Evolutionary conservation across 2,888 invertebrate genomes (phyloP), one percentile per base, ranked within the genome.

Genomic region (Oscheius sp.): DNA sequence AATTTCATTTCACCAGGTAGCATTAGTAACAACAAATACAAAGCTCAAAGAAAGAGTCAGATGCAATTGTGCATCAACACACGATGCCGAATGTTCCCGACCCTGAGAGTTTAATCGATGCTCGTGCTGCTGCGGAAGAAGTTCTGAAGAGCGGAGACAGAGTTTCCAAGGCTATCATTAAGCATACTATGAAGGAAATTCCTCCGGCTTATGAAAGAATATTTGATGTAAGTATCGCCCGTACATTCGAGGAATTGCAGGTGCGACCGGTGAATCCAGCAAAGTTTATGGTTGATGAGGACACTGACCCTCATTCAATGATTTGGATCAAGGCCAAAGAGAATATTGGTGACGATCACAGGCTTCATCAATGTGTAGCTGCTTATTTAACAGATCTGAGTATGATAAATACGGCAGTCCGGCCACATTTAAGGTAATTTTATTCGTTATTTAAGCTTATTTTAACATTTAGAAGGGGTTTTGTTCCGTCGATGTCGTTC

Each of bases 401-500:
- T 12, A 71, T 76, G 71, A 50, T 75, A 6, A 68, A 67, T 33
- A 79, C 74, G 0, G 79, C 81, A 1, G 71, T 79, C 26, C 62
- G 79, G 17, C 81, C 81, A 1, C 82, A 82, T 57, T 56, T 75
- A 30, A 73, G 62, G 69, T 66, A 28, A 22, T 26, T 30, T 62
- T 45, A n/a, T n/a, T n/a, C n/a, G n/a, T n/a, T n/a, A n/a, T n/a
- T n/a, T n/a, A n/a, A n/a, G n/a, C n/a, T n/a, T 20, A 32, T 20
- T 47, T 12, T 47, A 33, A 17, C 36, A 22, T 71, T 36, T 49
- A 66, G 78, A 38, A 72, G 74, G 14, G 80, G 80, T 8, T 78
- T 79, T 47, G 70, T 68, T 4, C 81, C 82, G 0, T 74, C 75
- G 2, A 82, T 82, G 82, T 67, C 79, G 12, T 73, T 80, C 41